Base-by-base conservation (phyloP, 2,888 invertebrate genomes). In the Drosophila mimetica region DNA sequence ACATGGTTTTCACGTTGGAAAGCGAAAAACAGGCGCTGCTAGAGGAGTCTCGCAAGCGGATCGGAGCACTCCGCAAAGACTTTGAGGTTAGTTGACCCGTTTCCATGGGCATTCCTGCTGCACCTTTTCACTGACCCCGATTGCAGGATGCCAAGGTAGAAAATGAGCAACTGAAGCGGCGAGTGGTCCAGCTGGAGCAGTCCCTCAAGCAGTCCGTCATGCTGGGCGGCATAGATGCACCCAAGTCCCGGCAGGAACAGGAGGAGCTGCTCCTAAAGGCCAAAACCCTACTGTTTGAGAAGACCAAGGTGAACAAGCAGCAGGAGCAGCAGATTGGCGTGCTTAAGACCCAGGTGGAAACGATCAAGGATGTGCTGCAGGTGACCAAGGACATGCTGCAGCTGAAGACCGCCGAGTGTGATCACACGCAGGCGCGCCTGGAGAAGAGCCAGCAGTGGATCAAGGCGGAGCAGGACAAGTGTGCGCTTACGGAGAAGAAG, bases 351-450 rank as follows among this genome's bases (percentile, higher is more conserved):
- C 96, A 97, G 90, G 95, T 96, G 7, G 93, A 93, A 41, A 96
- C 96, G 1, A 92, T 96, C 32, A 96, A 96, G 89, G 96, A 97
- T 32, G 96, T 97, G 44, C 94, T 96, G n/a, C 91, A 93, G 9
- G 96, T 97, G 65, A 96, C 96, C 2, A 96, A 96, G 89, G 96
- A 96, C 79, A 92, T 97, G 86, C 90, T 97, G 20, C 95, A 95
- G 83, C 95, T 97, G 47, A 94, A 96, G 73, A 96, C 95, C 86
- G 93, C 95, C 58, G 97, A 97, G 92, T 94, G 96, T 16, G 95
- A 95, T 61, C 96, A 96, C 90, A 93, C 96, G 89, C 94, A 95
- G 92, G 77, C 76, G 3, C 81, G 90, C 93, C 94, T 54, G 94
- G 96, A 81, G 92, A 96, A 64, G 93, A 94, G 79, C 93, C 93